Evolutionary conservation across 2,797 vertebrate species (phyloP).

Genomic region (Podargus strigoides): DNA sequence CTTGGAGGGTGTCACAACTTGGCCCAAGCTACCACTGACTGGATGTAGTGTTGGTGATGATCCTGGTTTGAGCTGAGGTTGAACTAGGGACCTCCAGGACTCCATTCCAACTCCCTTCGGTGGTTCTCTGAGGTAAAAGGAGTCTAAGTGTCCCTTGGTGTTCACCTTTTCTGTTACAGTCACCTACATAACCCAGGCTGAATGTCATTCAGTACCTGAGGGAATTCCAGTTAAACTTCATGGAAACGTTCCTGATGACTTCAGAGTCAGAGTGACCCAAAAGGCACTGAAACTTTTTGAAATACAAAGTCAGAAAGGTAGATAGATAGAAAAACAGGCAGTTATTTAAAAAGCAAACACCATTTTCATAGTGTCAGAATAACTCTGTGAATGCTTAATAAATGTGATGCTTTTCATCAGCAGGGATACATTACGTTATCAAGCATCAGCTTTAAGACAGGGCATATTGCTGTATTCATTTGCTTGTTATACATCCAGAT

Average conservation of each 20-base stretch:
- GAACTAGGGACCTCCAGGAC: not conserved
- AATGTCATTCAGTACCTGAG: not conserved
- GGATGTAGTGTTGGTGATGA: not conserved
- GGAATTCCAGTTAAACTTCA: not conserved
- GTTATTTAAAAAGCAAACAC: not conserved
- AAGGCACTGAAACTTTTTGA: not conserved
- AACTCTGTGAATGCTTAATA: not conserved
- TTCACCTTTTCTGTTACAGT: not conserved
- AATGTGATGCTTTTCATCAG: not conserved
- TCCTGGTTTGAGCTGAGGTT: not conserved
- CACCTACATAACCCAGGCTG: not conserved
- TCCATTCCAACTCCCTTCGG: not conserved
- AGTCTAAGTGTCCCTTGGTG: not conserved
- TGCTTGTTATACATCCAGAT: not conserved
- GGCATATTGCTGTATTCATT: not conserved
- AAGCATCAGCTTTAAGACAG: not conserved
- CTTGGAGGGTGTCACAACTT: accelerated
- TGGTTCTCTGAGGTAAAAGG: not conserved
- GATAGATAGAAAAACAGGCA: not conserved
- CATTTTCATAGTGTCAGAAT: not conserved
- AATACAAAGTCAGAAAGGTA: not conserved
- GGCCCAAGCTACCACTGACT: not conserved
- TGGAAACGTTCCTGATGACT: not conserved
- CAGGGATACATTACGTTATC: not conserved
- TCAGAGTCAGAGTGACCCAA: not conserved